These are phyloP conservation scores for Pipistrellus nathusii DNA, from an alignment of 2,797 vertebrate species.

Conservation along the genomic window DNA sequence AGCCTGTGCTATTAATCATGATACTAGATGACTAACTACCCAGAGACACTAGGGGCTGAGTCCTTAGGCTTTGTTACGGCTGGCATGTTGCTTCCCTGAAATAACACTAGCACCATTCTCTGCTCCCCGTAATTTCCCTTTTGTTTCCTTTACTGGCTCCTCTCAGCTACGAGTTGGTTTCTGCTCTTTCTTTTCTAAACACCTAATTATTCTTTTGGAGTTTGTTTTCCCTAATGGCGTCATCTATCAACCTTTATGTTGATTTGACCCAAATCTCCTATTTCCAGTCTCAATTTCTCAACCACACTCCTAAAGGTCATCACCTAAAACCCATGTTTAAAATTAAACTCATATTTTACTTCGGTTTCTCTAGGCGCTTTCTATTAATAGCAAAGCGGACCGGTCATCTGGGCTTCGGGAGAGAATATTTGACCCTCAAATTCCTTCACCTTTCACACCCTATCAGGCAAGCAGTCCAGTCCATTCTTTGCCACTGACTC, in stretches of 20 bases:
- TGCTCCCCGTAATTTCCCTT: not conserved
- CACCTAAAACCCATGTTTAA: constrained; percentile 60
- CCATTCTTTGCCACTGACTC: not conserved
- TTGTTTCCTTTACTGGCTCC: not conserved
- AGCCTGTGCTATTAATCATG: not conserved
- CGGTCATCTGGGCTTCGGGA: constrained; percentile 33
- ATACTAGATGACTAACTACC: not conserved
- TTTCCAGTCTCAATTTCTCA: constrained; percentile 45
- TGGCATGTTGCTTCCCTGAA: not conserved
- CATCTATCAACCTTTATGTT: constrained; percentile 30
- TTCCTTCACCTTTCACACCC: constrained; percentile 5
- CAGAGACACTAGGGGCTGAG: not conserved
- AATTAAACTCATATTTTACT: constrained; percentile 73
- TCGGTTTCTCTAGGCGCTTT: constrained; percentile 31
- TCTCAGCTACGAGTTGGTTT: not conserved
- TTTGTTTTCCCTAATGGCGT: constrained; percentile 43
- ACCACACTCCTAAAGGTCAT: constrained; percentile 26
- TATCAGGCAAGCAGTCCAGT: not conserved
- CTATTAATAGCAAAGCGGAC: constrained; percentile 53
- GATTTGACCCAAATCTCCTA: constrained; percentile 50
- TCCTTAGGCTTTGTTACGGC: not conserved
- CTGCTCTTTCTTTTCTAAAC: constrained; percentile 49
- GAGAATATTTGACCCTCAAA: constrained; percentile 8
- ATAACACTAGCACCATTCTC: not conserved
- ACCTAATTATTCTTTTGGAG: constrained; percentile 13